Evolutionary conservation across 2,888 invertebrate species (phyloP), one percentile per base, ranked within the genome.

Genomic region (Thereva unica): DNA sequence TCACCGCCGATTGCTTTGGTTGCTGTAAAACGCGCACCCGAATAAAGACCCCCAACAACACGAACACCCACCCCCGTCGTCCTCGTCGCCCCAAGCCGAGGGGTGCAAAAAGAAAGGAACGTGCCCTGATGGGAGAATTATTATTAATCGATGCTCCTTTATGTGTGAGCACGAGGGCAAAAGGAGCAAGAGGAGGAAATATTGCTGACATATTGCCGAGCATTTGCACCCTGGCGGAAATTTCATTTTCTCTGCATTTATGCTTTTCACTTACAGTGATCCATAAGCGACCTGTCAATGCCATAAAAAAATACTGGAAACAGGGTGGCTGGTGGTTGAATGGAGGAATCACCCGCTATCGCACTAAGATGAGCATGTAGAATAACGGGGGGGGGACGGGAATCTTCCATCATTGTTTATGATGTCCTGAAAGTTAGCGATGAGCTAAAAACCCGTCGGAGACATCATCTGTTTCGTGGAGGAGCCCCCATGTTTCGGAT

Each of bases 141-240:
- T 61, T 61, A 61, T 61, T 61, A 61, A 61, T 61, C 59, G 49
- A 61, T 61, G 59, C 59, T 38, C 35, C 45, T 57, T 57, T 57
- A 45, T 23, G 23, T 23, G 23, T 23, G 23, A 23, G 23, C 23
- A 23, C n/a, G n/a, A n/a, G 23, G 23, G 23, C 23, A 23, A 57
- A 45, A 38, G 40, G 49, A 47, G 56, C 4, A 49, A n/a, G 9
- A 49, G 59, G 59, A 49, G 59, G 59, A 61, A 61, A 61, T 61
- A 61, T 61, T 61, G 59, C 59, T 61, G 59, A 61, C 59, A 61
- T 61, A 61, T 61, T 61, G 59, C 59, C 49, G 35, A 61, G 49
- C 49, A 61, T 61, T 61, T 61, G 49, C 49, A 49, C 59, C 59
- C 47, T 49, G 38, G 47, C 40, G 59, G 59, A 61, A 61, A 61